Conservation (phyloP, 64 coral and sea anemone genomes). For the Montipora cactus region DNA sequence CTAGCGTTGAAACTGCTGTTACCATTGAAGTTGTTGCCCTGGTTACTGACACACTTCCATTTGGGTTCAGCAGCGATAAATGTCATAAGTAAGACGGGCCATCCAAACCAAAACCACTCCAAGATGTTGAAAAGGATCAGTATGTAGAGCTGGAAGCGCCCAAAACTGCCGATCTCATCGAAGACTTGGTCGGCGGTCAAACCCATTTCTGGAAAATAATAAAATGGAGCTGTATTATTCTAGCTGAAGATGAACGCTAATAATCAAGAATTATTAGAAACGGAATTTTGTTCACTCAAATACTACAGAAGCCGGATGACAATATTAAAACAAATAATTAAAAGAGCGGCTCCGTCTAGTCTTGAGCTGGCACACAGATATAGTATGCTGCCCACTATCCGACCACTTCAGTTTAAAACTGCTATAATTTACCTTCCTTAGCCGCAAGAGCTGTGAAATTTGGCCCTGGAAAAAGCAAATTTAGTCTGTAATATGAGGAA, state of each 20-base stretch:
- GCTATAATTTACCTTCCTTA: too few relatives aligned
- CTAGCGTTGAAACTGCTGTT: constrained; percentile 13
- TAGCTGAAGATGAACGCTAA: neutral
- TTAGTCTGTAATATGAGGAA: too few relatives aligned
- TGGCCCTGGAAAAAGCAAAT: too few relatives aligned
- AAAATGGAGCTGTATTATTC: neutral
- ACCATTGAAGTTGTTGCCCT: neutral
- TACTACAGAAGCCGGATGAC: too few relatives aligned
- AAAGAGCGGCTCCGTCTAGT: too few relatives aligned
- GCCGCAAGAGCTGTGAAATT: too few relatives aligned
- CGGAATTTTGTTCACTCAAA: too few relatives aligned
- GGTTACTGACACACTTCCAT: constrained; percentile 57
- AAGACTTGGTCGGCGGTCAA: constrained; percentile 68
- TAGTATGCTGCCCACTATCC: too few relatives aligned
- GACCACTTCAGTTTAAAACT: too few relatives aligned
- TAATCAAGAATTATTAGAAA: too few relatives aligned
- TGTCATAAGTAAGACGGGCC: constrained; percentile 67
- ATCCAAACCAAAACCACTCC: constrained; percentile 62
- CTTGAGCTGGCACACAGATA: too few relatives aligned
- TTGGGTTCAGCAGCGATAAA: constrained; percentile 81
- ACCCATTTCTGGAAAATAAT: constrained; percentile 43
- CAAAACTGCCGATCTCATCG: constrained; percentile 72
- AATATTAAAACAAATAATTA: too few relatives aligned
- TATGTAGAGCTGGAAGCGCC: constrained; percentile 66
- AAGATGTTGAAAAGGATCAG: constrained; percentile 37